phyloP scores from a whole-genome alignment of 2,888 invertebrate species.

The Orthosia cruda region DNA sequence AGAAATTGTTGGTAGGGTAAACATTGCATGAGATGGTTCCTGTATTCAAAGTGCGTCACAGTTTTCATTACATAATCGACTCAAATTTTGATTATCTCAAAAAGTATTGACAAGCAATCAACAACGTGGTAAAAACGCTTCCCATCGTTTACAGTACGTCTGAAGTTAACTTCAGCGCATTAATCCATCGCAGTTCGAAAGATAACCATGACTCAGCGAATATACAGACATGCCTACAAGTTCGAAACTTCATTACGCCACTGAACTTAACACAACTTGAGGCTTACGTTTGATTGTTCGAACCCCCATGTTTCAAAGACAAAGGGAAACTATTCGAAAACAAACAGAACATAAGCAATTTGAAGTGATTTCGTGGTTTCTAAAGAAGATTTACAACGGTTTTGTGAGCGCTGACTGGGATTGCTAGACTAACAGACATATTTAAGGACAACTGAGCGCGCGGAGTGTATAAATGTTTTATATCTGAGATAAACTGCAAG shows the following conservation, averaged over 20 bases:
- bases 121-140: not conserved
- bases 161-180: conserved; percentile 6
- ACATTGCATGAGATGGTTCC: too few relatives aligned
- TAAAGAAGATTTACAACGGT: conserved; percentile 38
- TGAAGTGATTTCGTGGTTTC: conserved; percentile 53
- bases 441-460: conserved; percentile 12
- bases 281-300: conserved; percentile 58
- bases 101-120: not conserved
- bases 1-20: too few relatives aligned
- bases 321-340: conserved; percentile 60
- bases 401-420: conserved; percentile 9
- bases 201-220: conserved; percentile 49
- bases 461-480: conserved; percentile 9
- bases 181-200: conserved; percentile 48
- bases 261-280: conserved; percentile 47
- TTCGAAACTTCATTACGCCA: conserved; percentile 66
- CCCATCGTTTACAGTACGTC: not conserved
- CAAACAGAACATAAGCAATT: conserved; percentile 40
- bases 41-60: too few relatives aligned
- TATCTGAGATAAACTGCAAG: conserved; percentile 20
- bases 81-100: not conserved
- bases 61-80: too few relatives aligned
- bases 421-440: conserved; percentile 5
- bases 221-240: conserved; percentile 43
- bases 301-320: conserved; percentile 37